Base-by-base conservation (phyloP, 2,888 invertebrate species). In the Drosophila mulleri region DNA sequence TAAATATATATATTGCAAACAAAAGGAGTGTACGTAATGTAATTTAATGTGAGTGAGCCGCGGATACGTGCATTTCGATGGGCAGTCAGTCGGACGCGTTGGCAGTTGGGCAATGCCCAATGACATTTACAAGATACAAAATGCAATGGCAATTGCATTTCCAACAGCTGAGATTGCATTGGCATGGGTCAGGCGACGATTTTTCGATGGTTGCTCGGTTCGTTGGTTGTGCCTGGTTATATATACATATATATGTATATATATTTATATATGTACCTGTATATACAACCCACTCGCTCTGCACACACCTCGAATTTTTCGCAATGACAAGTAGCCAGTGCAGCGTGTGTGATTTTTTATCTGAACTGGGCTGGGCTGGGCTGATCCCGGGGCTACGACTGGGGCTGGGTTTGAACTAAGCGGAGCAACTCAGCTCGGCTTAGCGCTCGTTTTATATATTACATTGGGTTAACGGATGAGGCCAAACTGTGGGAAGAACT, bases 111-210 rank as follows among this genome's bases (percentile, higher is more conserved):
- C 87, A 83, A 83, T 61, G 60, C 42, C 64, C 64, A 77, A 67
- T 86, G 87, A 80, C 83, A 83, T 83, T 83, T 83, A 79, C 82
- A 84, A 81, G 77, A 82, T 82, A 78, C 83, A 67, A 75, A 61
- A 72, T 66, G 41, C 66, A 62, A 68, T 76, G 68, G 68, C 64
- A 70, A 72, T 76, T 72, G 64, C 61, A 66, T 53, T 66, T 64
- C 65, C 76, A 63, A 67, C 75, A 78, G 75, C 77, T 65, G 71
- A 76, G 82, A 74, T 85, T 67, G 78, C 73, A 68, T 80, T 80
- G 69, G 75, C 74, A 62, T 83, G 81, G 84, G 85, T 85, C 88
- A 85, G 74, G 62, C 72, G 75, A 78, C 72, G 77, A 63, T 62
- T 64, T 72, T 64, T 54, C 39, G n/a, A 20, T 52, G 39, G n/a